Conservation (phyloP, 2,888 invertebrate species). For the Harpalus rubripes region DNA sequence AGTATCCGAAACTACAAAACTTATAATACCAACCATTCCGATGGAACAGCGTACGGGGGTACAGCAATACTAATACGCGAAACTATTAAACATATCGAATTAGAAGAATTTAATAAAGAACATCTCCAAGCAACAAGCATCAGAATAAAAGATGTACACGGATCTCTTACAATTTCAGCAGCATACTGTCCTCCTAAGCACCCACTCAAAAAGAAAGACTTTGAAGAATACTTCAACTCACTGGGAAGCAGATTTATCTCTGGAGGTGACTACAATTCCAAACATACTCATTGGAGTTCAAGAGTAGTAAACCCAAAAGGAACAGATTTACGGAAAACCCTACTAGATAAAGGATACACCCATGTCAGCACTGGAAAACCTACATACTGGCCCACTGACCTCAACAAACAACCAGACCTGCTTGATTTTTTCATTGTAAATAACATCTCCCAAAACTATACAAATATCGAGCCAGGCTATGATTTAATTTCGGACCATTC, state of each 20-base stretch:
- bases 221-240: constrained; percentile 65
- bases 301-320: constrained; percentile 68
- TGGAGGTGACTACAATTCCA: too few species aligned
- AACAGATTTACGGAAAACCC: constrained; percentile 57
- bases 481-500: too few species aligned
- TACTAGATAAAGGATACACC: too few species aligned
- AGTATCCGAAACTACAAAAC: too few species aligned
- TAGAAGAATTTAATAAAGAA: constrained; percentile 62
- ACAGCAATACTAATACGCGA: constrained; percentile 66
- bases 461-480: too few species aligned
- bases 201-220: constrained; percentile 68
- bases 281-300: constrained; percentile 69
- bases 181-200: constrained; percentile 70
- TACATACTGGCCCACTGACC: too few species aligned
- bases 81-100: constrained; percentile 61
- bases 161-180: constrained; percentile 46
- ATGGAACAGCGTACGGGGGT: too few species aligned
- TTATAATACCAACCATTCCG: too few species aligned
- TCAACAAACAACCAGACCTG: too few species aligned
- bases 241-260: constrained; percentile 67
- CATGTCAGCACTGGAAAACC: too few species aligned
- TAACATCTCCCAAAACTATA: too few species aligned
- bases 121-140: constrained; percentile 57
- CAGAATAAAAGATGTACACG: constrained; percentile 48
- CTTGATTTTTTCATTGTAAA: too few species aligned